Percentiles rank a stretch among this genome's conserved stretches.
These are phyloP conservation scores for Heliconius congener DNA, from an alignment of 1,140 invertebrate species.

Conservation along the genomic window DNA sequence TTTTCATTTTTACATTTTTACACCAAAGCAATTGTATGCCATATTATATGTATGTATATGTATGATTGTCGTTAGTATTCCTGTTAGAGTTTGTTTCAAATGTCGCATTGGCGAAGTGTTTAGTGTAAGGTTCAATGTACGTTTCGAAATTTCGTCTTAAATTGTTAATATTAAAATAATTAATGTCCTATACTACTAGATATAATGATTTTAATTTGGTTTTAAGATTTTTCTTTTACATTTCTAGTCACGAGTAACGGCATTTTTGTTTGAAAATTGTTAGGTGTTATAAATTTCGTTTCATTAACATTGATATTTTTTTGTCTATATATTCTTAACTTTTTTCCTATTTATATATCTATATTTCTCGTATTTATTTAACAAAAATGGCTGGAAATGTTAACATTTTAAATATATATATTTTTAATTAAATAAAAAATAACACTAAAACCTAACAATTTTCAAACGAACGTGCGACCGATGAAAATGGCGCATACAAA, in stretches of 20 bases:
- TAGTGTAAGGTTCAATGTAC: slow-evolving; percentile 43
- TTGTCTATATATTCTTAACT: slow-evolving; percentile 43
- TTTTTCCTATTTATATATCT: background rate
- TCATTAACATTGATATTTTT: slow-evolving; percentile 40
- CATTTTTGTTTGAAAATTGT: slow-evolving; percentile 54
- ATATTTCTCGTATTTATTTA: background rate
- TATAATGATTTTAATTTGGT: slow-evolving; percentile 63
- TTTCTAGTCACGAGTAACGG: slow-evolving; percentile 78
- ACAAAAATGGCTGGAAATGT: slow-evolving; percentile 7
- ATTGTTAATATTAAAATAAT: slow-evolving; percentile 61
- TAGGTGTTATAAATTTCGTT: background rate
- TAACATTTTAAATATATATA: background rate
- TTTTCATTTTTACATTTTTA: background rate
- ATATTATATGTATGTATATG: background rate
- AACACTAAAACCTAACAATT: slow-evolving; percentile 43
- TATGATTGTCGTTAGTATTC: slow-evolving; percentile 17
- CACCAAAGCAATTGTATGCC: slow-evolving; percentile 5
- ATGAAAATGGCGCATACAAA: slow-evolving; percentile 69
- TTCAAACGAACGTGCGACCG: slow-evolving; percentile 49
- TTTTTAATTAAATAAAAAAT: background rate
- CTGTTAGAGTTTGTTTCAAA: slow-evolving; percentile 18
- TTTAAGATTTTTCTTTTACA: slow-evolving; percentile 60
- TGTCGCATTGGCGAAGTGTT: slow-evolving; percentile 33
- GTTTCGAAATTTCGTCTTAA: slow-evolving; percentile 38
- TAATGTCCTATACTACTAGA: slow-evolving; percentile 68